phyloP scores from a whole-genome alignment of 2,113 vertebrate genomes.

The Chlorodrepanis virens region DNA sequence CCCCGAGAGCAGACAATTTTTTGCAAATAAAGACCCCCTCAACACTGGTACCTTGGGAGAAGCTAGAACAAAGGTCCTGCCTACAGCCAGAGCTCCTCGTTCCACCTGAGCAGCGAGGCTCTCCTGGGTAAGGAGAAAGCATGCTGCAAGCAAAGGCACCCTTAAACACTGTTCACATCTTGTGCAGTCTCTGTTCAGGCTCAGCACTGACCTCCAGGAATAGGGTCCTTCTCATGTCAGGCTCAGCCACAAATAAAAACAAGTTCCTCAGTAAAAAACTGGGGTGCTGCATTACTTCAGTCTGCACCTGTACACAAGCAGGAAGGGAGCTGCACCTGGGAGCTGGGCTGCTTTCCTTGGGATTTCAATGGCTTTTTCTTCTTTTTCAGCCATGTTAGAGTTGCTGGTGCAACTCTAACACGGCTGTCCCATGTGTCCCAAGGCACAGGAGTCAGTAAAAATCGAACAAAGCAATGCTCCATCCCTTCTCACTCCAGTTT shows the following conservation, averaged over 20 bases:
- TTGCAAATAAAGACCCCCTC: neutral
- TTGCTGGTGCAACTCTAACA: neutral
- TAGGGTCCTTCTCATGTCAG: neutral
- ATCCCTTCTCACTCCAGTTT: neutral
- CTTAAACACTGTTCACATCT: neutral
- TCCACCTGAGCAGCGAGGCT: fast-evolving
- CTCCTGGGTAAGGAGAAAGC: neutral
- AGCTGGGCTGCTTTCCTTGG: neutral
- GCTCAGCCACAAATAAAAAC: neutral
- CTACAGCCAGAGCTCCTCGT: neutral
- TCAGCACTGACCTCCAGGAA: neutral
- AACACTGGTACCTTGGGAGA: neutral
- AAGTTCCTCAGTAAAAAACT: neutral
- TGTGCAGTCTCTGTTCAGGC: fast-evolving
- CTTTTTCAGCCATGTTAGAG: neutral
- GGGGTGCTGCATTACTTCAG: neutral
- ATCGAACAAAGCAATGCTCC: neutral
- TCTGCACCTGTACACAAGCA: neutral
- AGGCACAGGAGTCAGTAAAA: neutral
- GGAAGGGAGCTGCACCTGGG: neutral
- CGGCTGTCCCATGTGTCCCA: neutral
- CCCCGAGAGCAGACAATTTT: neutral
- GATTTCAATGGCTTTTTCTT: neutral
- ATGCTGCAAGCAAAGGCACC: neutral
- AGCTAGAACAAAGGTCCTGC: neutral